Evolutionary conservation across 2,888 invertebrate species (phyloP), one percentile per base, ranked within the genome.

Genomic region (Abrostola tripartita): DNA sequence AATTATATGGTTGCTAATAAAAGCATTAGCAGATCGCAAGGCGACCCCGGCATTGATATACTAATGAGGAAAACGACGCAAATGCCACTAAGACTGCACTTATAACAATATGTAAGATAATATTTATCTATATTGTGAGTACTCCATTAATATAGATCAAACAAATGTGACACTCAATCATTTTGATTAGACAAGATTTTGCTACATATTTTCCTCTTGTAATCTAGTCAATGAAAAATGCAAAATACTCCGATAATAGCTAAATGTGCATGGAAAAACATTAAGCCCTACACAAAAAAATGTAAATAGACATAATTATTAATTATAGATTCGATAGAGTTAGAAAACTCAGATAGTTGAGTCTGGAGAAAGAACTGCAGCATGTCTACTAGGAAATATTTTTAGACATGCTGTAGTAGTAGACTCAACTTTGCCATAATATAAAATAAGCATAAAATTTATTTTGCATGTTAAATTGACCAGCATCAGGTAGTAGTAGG

Each of bases 41-140:
- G 66, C 74, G 83, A 81, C 86, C 87, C 81, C 86, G 87, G 86
- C 88, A 88, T 88, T 90, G 88, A 85, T 81, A 68, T 69, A 65
- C 69, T 71, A 83, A 84, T 83, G 83, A 88, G 88, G 86, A 85
- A 86, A 88, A 87, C 79, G 67, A 80, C 80, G 78, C 81, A 81
- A 81, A 84, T 83, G 78, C 79, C 78, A 81, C 76, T 49, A 65
- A 61, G 47, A 72, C 58, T 47, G 44, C 68, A 68, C 71, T 72
- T 76, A 78, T 68, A 79, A 82, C 73, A 81, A 76, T 61, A 61
- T 55, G 61, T 74, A 64, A 57, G 67, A 73, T 76, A 73, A 66
- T 70, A 75, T 62, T 66, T 65, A 64, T 60, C 53, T 63, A 42
- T 51, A 51, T 61, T 61, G 50, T 52, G 50, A 65, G 61, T 52